phyloP scores from a whole-genome alignment of 2,888 invertebrate species.

The Rhagophthalmus giganteus region DNA sequence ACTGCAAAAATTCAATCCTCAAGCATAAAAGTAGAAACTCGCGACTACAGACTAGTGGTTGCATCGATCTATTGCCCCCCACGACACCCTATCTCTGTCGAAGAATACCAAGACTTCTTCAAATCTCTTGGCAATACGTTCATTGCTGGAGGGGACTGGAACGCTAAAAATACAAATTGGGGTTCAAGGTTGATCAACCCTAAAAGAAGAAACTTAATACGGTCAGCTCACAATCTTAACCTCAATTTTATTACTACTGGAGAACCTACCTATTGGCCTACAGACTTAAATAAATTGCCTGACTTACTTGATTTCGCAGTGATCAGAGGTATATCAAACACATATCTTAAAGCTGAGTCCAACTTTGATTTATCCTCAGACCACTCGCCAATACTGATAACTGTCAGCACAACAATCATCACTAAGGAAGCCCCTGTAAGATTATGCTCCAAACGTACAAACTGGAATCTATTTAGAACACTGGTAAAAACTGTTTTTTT shows the following conservation, averaged over 20 bases:
- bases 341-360: too few relatives aligned
- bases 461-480: too few relatives aligned
- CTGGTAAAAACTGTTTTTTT: too few relatives aligned
- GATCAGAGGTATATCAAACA: too few relatives aligned
- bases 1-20: conserved; percentile 6
- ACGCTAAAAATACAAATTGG: conserved; percentile 3
- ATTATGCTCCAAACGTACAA: too few relatives aligned
- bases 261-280: too few relatives aligned
- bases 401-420: too few relatives aligned
- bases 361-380: too few relatives aligned
- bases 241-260: not conserved
- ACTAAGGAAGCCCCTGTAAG: too few relatives aligned
- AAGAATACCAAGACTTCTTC: conserved; percentile 3
- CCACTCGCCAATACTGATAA: too few relatives aligned
- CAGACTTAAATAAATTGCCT: not conserved
- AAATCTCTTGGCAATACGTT: conserved; percentile 3
- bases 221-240: not conserved
- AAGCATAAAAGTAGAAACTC: conserved; percentile 1
- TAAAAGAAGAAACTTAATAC: conserved; percentile 5
- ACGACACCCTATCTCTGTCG: not conserved
- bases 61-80: conserved; percentile 2
- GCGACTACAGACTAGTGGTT: not conserved
- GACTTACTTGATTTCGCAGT: too few relatives aligned
- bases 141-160: conserved; percentile 7
- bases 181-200: conserved; percentile 2